Evolutionary conservation across 2,113 vertebrate species (phyloP), one percentile per base, ranked within the genome.

Genomic region (Cacatua alba): DNA sequence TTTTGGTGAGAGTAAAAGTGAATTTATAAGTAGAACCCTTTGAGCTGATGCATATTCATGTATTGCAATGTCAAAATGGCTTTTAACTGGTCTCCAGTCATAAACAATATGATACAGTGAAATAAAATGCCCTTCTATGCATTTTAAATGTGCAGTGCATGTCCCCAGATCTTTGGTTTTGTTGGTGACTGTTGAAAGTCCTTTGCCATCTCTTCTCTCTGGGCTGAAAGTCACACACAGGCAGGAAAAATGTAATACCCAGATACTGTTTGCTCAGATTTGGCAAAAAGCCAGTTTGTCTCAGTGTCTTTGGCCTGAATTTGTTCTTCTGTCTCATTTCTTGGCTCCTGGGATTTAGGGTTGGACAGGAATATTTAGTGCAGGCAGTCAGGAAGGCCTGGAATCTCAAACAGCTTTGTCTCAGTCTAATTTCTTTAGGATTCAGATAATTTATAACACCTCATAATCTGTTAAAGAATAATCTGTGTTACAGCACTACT

Each of bases 311-410:
- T 94, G 87, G 60, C 88, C 86, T 94, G 68, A 49, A 43, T 80
- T 91, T 89, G 33, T 57, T 44, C 59, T 95, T 78, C 72, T 91
- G 80, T 88, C 92, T 96, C 62, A 1, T 74, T 93, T 93, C 76
- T 62, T 92, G 83, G 52, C 90, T 94, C 88, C 83, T 87, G 95
- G 94, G 95, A 88, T 53, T 69, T 57, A 25, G 64, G 59, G 15
- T 43, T 92, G 79, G 86, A 83, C 57, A 55, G 80, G 72, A 93
- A 87, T 31, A 24, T 60, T 84, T 24, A 79, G 63, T 35, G 55
- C 70, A 96, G 92, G 89, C 78, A 72, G 48, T 78, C 57, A 84
- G 64, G 11, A 74, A 86, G 68, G 86, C 31, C 44, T 79, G 88
- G 81, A 79, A 81, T 84, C 89, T 71, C 49, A 60, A 23, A 68